Evolutionary conservation across 2,888 invertebrate genomes (phyloP), one percentile per base, ranked within the genome.

Genomic region (Amiota communis): DNA sequence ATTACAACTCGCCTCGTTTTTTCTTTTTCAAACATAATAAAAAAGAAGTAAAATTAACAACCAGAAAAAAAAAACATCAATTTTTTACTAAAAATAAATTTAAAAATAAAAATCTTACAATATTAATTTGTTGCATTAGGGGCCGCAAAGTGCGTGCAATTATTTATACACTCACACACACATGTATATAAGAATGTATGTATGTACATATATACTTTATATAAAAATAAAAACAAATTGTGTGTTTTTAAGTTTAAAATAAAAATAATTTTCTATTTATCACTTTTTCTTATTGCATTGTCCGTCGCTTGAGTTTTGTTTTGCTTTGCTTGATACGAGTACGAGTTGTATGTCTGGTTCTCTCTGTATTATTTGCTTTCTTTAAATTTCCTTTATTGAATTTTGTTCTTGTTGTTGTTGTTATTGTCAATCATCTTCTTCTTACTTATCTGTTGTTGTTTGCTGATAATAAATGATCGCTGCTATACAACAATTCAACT

Each of bases 401-500:
- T 69, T 72, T 56, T 48, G 12, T 20, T 46, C 46, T 65, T 48
- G 61, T 20, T 49, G 20, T 23, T 56, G 51, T 36, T 4, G 36
- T 23, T 69, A 13, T 20, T 53, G 10, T n/a, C 47, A 67, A 48
- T n/a, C n/a, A 67, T 9, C 3, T 20, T 20, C 13, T 20, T n/a
- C 48, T 23, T n/a, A 10, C 17, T 82, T 76, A 79, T 80, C n/a
- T 85, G 80, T 83, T 82, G 78, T 78, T 20, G 71, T 72, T 67
- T 74, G 71, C 72, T 81, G 85, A 86, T 85, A 85, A 81, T 78
- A 76, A 63, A 77, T 59, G 75, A 76, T 75, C 75, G 74, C 65
- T 74, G 73, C 79, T 72, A 80, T 79, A 80, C 81, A 79, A 74
- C 78, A 72, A 77, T 78, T 81, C 75, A 77, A 82, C 82, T 83